These are phyloP conservation scores for Danio tinwini DNA, from an alignment of 2,797 vertebrate species.

Conservation along the genomic window DNA sequence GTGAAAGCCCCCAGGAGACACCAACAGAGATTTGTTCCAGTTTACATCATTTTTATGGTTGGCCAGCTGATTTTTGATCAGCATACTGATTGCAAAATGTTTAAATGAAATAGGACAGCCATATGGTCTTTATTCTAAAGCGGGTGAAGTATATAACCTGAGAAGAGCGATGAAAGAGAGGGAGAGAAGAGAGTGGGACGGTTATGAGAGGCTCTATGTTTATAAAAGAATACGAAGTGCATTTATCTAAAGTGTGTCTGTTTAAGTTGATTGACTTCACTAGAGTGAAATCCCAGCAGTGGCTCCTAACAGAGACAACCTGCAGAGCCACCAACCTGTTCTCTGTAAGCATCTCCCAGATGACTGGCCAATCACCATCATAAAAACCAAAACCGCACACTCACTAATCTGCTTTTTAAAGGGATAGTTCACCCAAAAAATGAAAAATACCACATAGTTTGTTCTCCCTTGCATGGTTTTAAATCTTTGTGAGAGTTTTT, in stretches of 20 bases:
- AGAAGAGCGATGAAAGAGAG: conserved; percentile 34
- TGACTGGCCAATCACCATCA: conserved; percentile 83
- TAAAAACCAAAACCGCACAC: conserved; percentile 76
- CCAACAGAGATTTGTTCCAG: conserved; percentile 49
- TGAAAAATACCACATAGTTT: too few relatives aligned
- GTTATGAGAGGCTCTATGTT: conserved; percentile 78
- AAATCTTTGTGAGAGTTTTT: too few relatives aligned
- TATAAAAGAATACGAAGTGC: conserved; percentile 94
- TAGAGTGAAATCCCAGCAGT: conserved; percentile 91
- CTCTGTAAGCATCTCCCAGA: conserved; percentile 64
- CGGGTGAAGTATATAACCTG: conserved; percentile 3
- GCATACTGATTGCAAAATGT: conserved; percentile 24
- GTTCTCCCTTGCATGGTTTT: too few relatives aligned
- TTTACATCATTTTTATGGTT: conserved; percentile 9
- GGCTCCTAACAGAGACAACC: conserved; percentile 93
- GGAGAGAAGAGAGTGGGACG: background rate
- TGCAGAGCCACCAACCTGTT: conserved; percentile 94
- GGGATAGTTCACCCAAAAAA: too few relatives aligned
- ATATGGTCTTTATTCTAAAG: conserved; percentile 42
- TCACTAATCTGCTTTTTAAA: conserved; percentile 69
- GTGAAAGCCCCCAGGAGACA: conserved; percentile 1
- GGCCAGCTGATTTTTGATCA: conserved; percentile 23
- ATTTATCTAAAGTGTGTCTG: conserved; percentile 86
- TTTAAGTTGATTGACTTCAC: conserved; percentile 82
- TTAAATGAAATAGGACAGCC: conserved; percentile 29